Conservation (phyloP, 2,797 vertebrate species). For the Oophaga sylvatica region DNA sequence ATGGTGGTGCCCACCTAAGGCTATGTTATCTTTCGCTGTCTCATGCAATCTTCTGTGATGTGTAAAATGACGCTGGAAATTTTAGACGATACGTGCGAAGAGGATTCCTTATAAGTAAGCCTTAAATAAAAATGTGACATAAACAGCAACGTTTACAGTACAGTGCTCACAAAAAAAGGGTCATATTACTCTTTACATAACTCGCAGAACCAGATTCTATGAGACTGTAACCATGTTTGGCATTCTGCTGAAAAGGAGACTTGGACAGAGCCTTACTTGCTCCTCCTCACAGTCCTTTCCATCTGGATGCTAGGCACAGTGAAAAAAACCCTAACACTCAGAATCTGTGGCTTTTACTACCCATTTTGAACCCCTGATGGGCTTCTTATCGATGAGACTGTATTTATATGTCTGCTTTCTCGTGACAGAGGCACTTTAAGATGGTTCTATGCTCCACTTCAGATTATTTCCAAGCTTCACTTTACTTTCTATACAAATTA, state of each 20-base stretch:
- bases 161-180: neutral
- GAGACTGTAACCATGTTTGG: neutral
- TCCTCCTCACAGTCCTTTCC: neutral
- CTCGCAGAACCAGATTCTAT: neutral
- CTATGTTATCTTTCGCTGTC: too few species aligned
- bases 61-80: too few species aligned
- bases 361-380: too few species aligned
- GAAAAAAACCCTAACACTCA: neutral
- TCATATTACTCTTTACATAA: neutral
- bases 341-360: too few species aligned
- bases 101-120: too few species aligned
- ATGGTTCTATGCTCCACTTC: neutral
- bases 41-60: too few species aligned
- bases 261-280: too few species aligned
- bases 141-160: neutral
- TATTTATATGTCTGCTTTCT: too few species aligned
- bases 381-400: too few species aligned
- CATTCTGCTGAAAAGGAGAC: neutral
- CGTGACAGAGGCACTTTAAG: neutral
- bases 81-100: too few species aligned
- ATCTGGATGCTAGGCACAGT: neutral
- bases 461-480: neutral
- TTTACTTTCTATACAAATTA: conserved; percentile 1
- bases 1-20: too few species aligned
- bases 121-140: neutral